These are phyloP conservation scores for Willisornis vidua DNA, from an alignment of 2,113 vertebrate species.

Conservation along the genomic window DNA sequence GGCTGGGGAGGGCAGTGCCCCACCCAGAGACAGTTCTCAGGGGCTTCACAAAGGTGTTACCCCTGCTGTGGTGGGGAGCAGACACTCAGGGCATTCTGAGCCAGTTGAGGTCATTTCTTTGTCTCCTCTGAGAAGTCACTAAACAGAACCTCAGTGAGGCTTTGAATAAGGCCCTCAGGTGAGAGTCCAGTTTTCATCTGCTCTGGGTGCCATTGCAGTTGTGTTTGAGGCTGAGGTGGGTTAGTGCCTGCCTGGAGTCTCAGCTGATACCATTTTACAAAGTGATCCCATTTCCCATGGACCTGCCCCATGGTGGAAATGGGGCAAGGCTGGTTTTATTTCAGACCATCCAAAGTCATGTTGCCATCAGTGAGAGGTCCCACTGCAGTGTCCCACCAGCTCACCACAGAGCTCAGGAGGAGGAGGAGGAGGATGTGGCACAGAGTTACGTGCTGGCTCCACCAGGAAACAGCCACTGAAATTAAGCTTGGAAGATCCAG, in stretches of 20 bases:
- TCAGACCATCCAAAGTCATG: not conserved
- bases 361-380: not conserved
- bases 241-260: not conserved
- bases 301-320: not conserved
- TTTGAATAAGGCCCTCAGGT: not conserved
- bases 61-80: not conserved
- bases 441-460: not conserved
- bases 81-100: not conserved
- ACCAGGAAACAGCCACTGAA: not conserved
- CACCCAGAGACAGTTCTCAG: not conserved
- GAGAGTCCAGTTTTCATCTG: not conserved
- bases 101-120: not conserved
- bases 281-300: not conserved
- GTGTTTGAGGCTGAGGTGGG: not conserved
- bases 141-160: not conserved
- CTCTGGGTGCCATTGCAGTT: not conserved
- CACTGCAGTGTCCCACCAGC: not conserved
- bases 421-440: not conserved
- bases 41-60: not conserved
- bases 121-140: not conserved
- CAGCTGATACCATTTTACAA: not conserved
- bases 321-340: not conserved
- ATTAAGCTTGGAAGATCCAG: not conserved
- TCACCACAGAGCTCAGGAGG: fast-evolving
- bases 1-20: not conserved